Percentiles rank a stretch among this genome's conserved stretches.
phyloP scores from a whole-genome alignment of 2,797 vertebrate genomes.

The Tapirus indicus region DNA sequence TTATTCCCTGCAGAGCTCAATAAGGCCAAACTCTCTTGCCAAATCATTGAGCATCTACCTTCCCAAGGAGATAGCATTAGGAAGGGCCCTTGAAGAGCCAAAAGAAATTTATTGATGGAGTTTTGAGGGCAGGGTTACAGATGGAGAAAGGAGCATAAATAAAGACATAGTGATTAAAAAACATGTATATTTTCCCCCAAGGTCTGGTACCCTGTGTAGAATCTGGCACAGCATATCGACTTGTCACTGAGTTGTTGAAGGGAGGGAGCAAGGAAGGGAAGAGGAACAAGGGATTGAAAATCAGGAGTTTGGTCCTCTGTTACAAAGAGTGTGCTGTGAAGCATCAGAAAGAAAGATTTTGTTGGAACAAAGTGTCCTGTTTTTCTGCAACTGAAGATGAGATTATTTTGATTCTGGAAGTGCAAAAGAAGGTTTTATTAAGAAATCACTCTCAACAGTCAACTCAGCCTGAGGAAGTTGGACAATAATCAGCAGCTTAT shows the following conservation, averaged over 20 bases:
- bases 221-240: not conserved
- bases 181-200: not conserved
- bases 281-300: not conserved
- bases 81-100: not conserved
- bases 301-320: not conserved
- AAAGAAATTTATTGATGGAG: not conserved
- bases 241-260: not conserved
- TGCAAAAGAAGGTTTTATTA: constrained; percentile 3
- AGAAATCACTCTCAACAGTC: not conserved
- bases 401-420: constrained; percentile 40
- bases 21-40: not conserved
- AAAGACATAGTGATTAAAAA: not conserved
- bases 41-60: not conserved
- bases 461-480: not conserved
- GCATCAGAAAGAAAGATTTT: not conserved
- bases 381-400: not conserved
- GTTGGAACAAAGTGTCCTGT: constrained; percentile 4
- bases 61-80: not conserved
- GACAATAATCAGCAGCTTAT: not conserved
- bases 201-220: not conserved
- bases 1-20: not conserved
- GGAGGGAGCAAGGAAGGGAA: not conserved
- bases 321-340: not conserved
- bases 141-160: not conserved
- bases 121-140: not conserved